These are phyloP conservation scores for Parapsyche elsis DNA, from an alignment of 1,140 invertebrate genomes.

Conservation along the genomic window DNA sequence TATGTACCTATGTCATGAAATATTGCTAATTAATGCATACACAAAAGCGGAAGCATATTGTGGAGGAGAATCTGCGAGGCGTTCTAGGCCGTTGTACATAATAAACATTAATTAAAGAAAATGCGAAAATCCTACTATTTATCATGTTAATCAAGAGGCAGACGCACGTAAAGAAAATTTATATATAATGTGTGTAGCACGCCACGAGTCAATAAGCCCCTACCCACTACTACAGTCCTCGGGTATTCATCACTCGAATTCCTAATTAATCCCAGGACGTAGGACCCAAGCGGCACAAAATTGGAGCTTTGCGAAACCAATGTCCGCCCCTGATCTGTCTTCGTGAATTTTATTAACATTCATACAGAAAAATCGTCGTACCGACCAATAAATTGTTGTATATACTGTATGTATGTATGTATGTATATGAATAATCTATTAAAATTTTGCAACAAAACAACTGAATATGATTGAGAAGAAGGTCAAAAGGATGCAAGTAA, in stretches of 20 bases:
- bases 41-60: neutral
- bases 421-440: neutral
- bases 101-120: conserved; percentile 32
- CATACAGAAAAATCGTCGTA: no score
- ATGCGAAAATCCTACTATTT: conserved; percentile 24
- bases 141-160: conserved; percentile 24
- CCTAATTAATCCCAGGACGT: conserved; percentile 16
- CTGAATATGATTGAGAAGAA: no score
- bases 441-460: neutral
- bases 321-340: no score
- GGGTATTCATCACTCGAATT: conserved; percentile 24
- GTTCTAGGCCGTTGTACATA: neutral
- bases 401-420: neutral
- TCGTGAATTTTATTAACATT: no score
- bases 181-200: conserved; percentile 18
- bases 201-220: conserved; percentile 2
- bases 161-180: conserved; percentile 25
- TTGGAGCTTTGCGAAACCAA: no score
- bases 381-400: neutral
- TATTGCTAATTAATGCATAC: neutral
- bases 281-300: neutral
- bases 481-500: no score
- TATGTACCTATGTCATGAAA: no score
- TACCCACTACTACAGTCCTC: neutral
- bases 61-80: neutral